Conservation (phyloP, 2,888 invertebrate genomes). For the Epistrophe eligans region DNA sequence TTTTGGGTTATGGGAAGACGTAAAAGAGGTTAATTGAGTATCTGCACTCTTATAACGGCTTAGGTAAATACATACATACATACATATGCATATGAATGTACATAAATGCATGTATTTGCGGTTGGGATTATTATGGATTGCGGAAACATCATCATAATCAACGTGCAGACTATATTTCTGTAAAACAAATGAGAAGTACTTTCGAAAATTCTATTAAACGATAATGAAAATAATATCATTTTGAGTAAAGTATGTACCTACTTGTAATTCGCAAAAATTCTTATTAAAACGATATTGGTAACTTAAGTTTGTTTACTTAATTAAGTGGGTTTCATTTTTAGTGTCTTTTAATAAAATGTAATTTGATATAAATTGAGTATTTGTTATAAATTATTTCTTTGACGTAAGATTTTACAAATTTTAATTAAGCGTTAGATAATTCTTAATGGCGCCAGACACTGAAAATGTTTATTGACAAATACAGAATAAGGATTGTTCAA, state of each 20-base stretch:
- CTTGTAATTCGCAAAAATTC: constrained; percentile 2
- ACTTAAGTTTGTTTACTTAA: constrained; percentile 38
- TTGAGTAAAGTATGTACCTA: constrained; percentile 20
- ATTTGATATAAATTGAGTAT: constrained; percentile 70
- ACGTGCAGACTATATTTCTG: background rate
- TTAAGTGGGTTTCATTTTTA: constrained; percentile 27
- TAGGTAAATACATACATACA: background rate
- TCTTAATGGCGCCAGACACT: constrained; percentile 49
- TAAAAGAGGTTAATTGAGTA: constrained; percentile 54
- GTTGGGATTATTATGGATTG: constrained; percentile 53
- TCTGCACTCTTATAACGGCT: constrained; percentile 34
- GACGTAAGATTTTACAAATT: constrained; percentile 36
- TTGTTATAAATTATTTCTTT: constrained; percentile 35
- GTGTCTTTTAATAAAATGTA: constrained; percentile 49
- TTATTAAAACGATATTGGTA: constrained; percentile 26
- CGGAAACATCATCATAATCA: constrained; percentile 42
- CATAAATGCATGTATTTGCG: constrained; percentile 7
- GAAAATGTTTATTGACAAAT: background rate
- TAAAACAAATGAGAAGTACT: background rate
- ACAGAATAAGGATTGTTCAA: background rate
- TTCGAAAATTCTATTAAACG: constrained; percentile 17
- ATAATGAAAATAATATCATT: constrained; percentile 60
- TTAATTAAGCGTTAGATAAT: constrained; percentile 56
- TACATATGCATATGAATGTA: background rate
- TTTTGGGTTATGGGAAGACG: constrained; percentile 23